A percentile compares a stretch with the other conserved stretches of the same genome.
These are phyloP conservation scores for Syngnathoides biaculeatus DNA, from an alignment of 2,113 vertebrate species.

Conservation along the genomic window DNA sequence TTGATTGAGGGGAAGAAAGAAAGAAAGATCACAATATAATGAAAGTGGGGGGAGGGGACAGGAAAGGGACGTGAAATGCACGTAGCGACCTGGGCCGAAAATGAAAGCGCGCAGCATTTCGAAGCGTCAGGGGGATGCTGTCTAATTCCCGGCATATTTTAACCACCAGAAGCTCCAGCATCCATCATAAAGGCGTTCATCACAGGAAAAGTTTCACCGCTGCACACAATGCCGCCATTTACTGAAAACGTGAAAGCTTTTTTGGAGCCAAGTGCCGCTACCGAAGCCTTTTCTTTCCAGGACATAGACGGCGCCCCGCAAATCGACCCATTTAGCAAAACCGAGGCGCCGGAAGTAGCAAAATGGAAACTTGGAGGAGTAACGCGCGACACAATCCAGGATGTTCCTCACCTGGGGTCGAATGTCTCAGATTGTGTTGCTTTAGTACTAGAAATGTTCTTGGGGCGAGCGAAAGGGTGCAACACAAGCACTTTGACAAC, in stretches of 20 bases:
- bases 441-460: constrained; percentile 34
- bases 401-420: constrained; percentile 58
- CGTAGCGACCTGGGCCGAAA: not conserved
- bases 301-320: constrained; percentile 2
- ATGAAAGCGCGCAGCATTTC: not conserved
- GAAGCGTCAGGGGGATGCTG: constrained; percentile 14
- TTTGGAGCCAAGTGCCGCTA: not conserved
- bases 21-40: too few species aligned
- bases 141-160: constrained; percentile 18
- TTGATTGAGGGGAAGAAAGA: too few species aligned
- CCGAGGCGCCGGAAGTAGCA: not conserved
- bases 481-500: constrained; percentile 53
- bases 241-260: not conserved
- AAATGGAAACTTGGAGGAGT: not conserved
- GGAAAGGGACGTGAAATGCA: not conserved
- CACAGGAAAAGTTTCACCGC: not conserved
- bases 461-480: constrained; percentile 35
- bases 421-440: constrained; percentile 31
- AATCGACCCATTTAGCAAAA: not conserved
- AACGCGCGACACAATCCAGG: not conserved
- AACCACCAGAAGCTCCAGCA: rapidly evolving
- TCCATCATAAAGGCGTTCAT: not conserved
- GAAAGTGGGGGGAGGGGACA: too few species aligned
- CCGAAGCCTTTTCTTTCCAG: not conserved
- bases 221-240: not conserved